These are phyloP conservation scores for Irena cyanogastra DNA, from an alignment of 2,113 vertebrate genomes.

Conservation along the genomic window DNA sequence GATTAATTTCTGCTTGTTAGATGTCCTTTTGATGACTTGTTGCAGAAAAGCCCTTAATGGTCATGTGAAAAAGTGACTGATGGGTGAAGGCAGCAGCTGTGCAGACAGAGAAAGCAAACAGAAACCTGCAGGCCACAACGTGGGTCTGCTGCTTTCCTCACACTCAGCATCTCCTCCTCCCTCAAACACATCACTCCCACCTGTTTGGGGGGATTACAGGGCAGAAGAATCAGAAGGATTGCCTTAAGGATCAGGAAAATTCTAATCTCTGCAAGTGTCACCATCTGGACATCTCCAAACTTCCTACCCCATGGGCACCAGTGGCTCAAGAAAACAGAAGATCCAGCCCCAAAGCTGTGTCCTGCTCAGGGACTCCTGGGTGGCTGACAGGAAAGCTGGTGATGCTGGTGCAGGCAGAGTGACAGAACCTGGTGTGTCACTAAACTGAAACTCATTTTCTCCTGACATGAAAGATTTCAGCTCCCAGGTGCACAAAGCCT, in stretches of 20 bases:
- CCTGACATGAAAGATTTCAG: neutral
- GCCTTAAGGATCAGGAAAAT: neutral
- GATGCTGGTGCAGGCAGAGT: neutral
- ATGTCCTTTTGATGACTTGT: neutral
- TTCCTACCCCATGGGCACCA: neutral
- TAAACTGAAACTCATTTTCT: neutral
- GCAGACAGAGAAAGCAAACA: constrained; percentile 1
- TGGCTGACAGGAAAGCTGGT: neutral
- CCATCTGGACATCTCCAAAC: neutral
- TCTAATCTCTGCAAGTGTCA: neutral
- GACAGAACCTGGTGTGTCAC: neutral
- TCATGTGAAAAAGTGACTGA: neutral
- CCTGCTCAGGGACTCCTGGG: neutral
- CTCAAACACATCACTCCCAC: neutral
- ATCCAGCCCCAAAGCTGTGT: neutral
- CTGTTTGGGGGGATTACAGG: neutral
- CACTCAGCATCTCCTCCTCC: neutral
- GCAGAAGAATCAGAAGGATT: neutral
- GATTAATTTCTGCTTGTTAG: neutral
- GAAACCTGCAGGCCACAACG: neutral
- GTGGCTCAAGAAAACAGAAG: neutral
- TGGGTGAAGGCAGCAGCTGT: neutral
- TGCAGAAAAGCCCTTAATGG: neutral
- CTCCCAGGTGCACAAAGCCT: neutral
- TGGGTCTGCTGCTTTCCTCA: neutral